These are phyloP conservation scores for Leptosomus discolor DNA, from an alignment of 2,113 vertebrate species.

Conservation along the genomic window DNA sequence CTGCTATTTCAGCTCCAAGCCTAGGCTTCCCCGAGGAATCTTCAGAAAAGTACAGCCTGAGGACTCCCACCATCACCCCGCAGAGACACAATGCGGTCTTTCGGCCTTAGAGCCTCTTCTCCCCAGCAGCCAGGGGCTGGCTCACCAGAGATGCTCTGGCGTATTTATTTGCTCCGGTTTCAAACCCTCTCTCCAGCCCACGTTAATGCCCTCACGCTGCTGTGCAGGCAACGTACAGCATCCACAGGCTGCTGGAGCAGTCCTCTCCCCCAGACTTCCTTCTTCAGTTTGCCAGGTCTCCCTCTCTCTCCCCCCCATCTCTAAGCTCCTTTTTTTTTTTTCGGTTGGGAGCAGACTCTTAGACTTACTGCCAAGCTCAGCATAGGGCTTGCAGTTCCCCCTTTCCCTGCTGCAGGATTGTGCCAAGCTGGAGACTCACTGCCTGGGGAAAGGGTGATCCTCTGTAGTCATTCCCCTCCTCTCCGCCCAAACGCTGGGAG, in stretches of 20 bases:
- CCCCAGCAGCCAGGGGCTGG: not conserved
- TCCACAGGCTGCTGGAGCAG: not conserved
- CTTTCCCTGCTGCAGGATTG: not conserved
- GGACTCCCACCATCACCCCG: not conserved
- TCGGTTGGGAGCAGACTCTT: not conserved
- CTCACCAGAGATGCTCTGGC: not conserved
- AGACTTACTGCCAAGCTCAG: not conserved
- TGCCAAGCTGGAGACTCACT: not conserved
- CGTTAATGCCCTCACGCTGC: not conserved
- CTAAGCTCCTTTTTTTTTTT: not conserved
- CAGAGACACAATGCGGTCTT: not conserved
- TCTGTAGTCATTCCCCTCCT: not conserved
- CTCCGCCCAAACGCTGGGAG: not conserved
- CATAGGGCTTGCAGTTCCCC: not conserved
- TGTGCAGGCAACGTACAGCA: not conserved
- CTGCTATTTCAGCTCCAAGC: not conserved
- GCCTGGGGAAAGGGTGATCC: not conserved
- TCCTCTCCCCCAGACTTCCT: not conserved
- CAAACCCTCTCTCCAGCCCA: not conserved
- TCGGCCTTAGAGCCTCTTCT: not conserved
- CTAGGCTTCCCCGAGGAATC: not conserved
- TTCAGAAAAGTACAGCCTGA: not conserved
- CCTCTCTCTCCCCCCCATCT: not conserved
- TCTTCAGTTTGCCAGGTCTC: not conserved
- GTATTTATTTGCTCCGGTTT: not conserved